Evolutionary conservation across 2,888 invertebrate species (phyloP).

Genomic region (Brachycybe producta): DNA sequence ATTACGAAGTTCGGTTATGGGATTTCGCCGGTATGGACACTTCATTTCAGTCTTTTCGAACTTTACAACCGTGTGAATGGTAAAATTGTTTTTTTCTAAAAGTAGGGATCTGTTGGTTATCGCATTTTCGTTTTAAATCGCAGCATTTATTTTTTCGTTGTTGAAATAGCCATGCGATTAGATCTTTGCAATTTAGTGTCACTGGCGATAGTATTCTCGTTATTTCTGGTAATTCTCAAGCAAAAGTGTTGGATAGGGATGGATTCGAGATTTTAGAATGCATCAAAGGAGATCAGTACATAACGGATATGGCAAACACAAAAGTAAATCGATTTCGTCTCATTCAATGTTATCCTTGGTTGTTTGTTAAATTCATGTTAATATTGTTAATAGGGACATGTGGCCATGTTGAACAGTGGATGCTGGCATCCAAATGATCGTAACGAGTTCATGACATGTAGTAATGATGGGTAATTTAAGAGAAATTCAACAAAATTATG

Average conservation of each 20-base stretch:
- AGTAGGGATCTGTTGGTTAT: no score
- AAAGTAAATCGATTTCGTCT: slow-evolving; percentile 44
- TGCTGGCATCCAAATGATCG: slow-evolving; percentile 85
- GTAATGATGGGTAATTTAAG: slow-evolving; percentile 69
- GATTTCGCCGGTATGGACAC: slow-evolving; percentile 99
- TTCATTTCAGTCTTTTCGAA: slow-evolving; percentile 76
- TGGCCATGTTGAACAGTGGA: slow-evolving; percentile 74
- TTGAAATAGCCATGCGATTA: slow-evolving; percentile 61
- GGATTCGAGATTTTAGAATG: slow-evolving; percentile 88
- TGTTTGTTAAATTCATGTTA: not conserved
- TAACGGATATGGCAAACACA: slow-evolving; percentile 82
- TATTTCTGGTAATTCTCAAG: slow-evolving; percentile 70
- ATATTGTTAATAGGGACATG: slow-evolving; percentile 53
- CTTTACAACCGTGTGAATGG: slow-evolving; percentile 84
- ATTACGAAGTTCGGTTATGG: slow-evolving; percentile 94
- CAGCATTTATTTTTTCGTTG: slow-evolving; percentile 16
- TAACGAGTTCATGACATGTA: slow-evolving; percentile 88
- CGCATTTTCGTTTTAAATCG: not conserved
- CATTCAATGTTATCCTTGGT: not conserved
- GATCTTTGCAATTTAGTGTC: slow-evolving; percentile 74
- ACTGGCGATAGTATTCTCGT: slow-evolving; percentile 90
- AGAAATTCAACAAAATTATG: not conserved
- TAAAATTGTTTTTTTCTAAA: slow-evolving; percentile 24
- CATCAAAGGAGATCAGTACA: slow-evolving; percentile 89
- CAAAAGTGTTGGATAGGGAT: slow-evolving; percentile 86